Conservation (phyloP, 2,888 invertebrate species). For the Philereme vetulata region DNA sequence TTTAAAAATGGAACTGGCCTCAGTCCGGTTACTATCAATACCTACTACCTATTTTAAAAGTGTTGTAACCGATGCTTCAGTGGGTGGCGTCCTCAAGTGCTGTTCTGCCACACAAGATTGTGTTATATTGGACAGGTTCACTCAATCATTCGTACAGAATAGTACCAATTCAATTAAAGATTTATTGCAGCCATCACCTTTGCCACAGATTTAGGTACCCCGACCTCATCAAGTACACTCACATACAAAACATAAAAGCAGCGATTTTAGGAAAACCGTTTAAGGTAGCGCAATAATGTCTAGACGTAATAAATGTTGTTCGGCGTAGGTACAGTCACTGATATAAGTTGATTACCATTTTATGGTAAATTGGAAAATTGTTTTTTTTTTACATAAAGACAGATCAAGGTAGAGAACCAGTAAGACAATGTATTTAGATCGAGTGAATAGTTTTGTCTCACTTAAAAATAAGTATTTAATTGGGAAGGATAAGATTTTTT, state of each 20-base stretch:
- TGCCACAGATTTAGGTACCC: constrained; percentile 33
- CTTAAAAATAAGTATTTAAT: too few relatives aligned
- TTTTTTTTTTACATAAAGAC: too few relatives aligned
- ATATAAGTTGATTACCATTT: too few relatives aligned
- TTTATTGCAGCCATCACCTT: constrained; percentile 63
- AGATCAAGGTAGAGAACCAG: too few relatives aligned
- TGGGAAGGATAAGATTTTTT: too few relatives aligned
- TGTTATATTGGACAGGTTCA: constrained; percentile 49
- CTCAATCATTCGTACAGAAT: constrained; percentile 60
- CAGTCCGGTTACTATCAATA: too few relatives aligned
- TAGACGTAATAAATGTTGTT: background rate
- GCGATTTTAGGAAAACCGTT: constrained; percentile 11
- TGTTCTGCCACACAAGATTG: constrained; percentile 23
- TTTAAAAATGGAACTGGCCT: too few relatives aligned
- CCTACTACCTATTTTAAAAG: too few relatives aligned
- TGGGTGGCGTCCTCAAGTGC: constrained; percentile 7
- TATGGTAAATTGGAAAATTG: too few relatives aligned
- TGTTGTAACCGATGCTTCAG: constrained; percentile 4
- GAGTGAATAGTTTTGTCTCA: too few relatives aligned
- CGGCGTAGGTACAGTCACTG: too few relatives aligned
- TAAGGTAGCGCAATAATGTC: constrained; percentile 13
- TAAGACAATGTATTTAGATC: too few relatives aligned
- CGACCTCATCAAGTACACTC: constrained; percentile 41
- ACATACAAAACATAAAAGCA: constrained; percentile 29
- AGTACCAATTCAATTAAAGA: constrained; percentile 68